Evolutionary conservation across 2,888 invertebrate genomes (phyloP), one percentile per base, ranked within the genome.

Genomic region (Drosophila siamana): DNA sequence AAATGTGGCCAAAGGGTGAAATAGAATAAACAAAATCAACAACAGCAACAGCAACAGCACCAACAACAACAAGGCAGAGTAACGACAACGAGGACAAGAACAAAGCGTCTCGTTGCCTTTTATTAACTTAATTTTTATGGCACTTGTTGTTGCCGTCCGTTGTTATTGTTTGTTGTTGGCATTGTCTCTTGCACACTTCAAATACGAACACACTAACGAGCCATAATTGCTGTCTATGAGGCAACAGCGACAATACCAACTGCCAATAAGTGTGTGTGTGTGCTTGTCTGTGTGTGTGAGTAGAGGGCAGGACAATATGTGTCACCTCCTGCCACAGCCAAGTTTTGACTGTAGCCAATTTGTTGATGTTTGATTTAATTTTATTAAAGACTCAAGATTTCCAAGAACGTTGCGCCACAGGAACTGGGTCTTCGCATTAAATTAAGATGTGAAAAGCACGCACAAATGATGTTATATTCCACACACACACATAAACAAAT

Each of bases 41-140:
- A 67, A 67, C 41, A 59, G 19, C 38, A 43, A 22, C 50, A 67
- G 16, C 61, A 61, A 19, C 64, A 69, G 46, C 57, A 67, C 16
- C 61, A 61, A 19, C 64, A 69, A 47, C 57, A 62, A 36, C 59
- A 60, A 15, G 19, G 51, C 19, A 54, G 40, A 40, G 38, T 9
- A 30, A 30, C 30, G 44, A 13, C 57, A 68, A 59, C 57, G 56
- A 62, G 55, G 65, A 69, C 67, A 60, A 69, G 76, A 85, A 89
- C 84, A 88, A 88, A 79, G 84, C 69, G 71, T 69, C 78, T 87
- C 72, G 85, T 84, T 84, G 89, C 86, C 85, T 86, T 86, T 89
- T 86, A 89, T 88, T 88, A 89, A 84, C 80, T 86, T 83, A 88
- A 89, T 86, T 89, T 83, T 83, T 82, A 86, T 86, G 77, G 73